phyloP scores from a whole-genome alignment of 2,113 vertebrate genomes.

The Marmota flaviventris region DNA sequence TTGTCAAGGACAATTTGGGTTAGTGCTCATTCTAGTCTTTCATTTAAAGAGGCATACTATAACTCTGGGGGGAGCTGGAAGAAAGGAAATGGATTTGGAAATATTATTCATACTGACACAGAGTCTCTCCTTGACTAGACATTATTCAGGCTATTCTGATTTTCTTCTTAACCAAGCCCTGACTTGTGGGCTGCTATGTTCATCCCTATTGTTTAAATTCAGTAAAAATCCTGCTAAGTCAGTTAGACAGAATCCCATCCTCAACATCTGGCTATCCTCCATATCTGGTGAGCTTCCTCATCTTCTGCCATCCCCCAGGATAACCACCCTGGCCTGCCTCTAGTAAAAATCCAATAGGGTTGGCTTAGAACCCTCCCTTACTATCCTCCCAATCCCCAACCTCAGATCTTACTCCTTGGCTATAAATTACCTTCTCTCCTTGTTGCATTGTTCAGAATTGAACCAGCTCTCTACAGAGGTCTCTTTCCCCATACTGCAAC shows the following conservation, averaged over 20 bases:
- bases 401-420: not conserved
- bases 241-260: not conserved
- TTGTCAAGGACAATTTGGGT: not conserved
- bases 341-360: not conserved
- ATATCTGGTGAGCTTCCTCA: no score
- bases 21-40: not conserved
- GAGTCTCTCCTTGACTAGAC: not conserved
- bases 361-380: not conserved
- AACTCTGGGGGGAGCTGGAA: constrained; percentile 45
- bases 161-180: not conserved
- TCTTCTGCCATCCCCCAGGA: not conserved
- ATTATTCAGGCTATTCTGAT: not conserved
- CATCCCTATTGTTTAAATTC: not conserved
- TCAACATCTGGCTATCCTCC: not conserved
- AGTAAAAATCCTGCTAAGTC: not conserved
- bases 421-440: not conserved
- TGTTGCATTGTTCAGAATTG: not conserved
- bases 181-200: not conserved
- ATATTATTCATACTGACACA: not conserved
- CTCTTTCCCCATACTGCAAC: not conserved
- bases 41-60: not conserved
- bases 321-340: not conserved
- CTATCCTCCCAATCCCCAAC: not conserved
- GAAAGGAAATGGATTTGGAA: constrained; percentile 31
- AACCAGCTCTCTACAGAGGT: not conserved